Evolutionary conservation across 2,113 vertebrate species (phyloP).

Genomic region (Phaethornis superciliosus): DNA sequence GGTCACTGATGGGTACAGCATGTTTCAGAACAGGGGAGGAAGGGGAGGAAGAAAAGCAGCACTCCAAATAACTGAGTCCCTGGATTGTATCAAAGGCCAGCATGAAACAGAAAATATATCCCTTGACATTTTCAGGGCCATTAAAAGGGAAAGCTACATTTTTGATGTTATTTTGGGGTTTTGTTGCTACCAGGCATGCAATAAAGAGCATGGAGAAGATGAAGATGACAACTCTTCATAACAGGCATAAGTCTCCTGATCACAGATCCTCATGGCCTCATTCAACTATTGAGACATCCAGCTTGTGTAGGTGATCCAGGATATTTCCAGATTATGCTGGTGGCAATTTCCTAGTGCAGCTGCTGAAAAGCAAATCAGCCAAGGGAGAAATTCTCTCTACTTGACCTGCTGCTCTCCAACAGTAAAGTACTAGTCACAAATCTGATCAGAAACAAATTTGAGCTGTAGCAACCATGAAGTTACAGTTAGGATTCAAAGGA

Average conservation of each 20-base stretch:
- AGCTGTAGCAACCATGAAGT: background rate
- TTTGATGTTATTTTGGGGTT: background rate
- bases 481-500: background rate
- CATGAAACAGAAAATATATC: background rate
- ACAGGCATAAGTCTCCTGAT: background rate
- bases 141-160: background rate
- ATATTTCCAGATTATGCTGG: background rate
- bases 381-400: background rate
- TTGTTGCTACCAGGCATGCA: background rate
- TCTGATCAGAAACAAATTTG: background rate
- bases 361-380: background rate
- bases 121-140: background rate
- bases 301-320: background rate
- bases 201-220: background rate
- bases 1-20: background rate
- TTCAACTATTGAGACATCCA: background rate
- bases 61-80: background rate
- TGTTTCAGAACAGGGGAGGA: background rate
- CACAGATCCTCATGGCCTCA: background rate
- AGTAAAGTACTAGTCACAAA: background rate
- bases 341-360: background rate
- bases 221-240: background rate
- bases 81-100: background rate
- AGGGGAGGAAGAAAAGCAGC: background rate
- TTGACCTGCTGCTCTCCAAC: background rate